Conservation (phyloP, 2,888 invertebrate species). For the Drosophila histrio region DNA sequence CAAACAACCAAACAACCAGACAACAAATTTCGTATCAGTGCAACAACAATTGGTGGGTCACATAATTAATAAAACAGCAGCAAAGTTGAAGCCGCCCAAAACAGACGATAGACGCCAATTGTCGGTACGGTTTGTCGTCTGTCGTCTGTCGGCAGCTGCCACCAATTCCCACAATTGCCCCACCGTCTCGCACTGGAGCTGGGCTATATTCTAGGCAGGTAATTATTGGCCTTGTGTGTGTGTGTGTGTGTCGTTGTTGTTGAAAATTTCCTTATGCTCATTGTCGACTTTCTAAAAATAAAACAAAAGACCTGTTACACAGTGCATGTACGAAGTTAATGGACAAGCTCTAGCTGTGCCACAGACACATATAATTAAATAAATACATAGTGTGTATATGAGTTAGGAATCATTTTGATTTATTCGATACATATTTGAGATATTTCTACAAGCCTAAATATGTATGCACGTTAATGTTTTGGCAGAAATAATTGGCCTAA, state of each 20-base stretch:
- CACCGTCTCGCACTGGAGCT: not conserved
- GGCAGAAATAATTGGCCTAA: too few relatives aligned
- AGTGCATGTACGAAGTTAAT: constrained; percentile 15
- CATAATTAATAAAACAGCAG: constrained; percentile 44
- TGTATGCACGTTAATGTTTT: too few relatives aligned
- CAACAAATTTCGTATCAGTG: constrained; percentile 11
- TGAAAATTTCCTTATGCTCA: constrained; percentile 27
- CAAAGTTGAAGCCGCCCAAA: constrained; percentile 4
- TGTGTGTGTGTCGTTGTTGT: constrained; percentile 3
- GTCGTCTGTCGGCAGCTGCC: constrained; percentile 41
- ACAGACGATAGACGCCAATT: not conserved
- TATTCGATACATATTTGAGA: not conserved
- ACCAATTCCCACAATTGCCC: constrained; percentile 43
- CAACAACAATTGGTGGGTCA: constrained; percentile 25
- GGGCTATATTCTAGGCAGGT: constrained; percentile 15
- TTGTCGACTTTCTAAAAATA: constrained; percentile 42
- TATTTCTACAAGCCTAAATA: too few relatives aligned
- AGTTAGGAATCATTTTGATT: too few relatives aligned
- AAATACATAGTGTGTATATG: too few relatives aligned
- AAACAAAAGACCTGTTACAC: constrained; percentile 17
- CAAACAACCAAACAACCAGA: not conserved
- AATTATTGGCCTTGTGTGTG: constrained; percentile 31
- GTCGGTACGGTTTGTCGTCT: too few relatives aligned
- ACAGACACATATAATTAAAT: not conserved
- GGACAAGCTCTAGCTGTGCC: not conserved